Percentiles rank a stretch among this genome's conserved stretches.
Evolutionary conservation across 2,888 invertebrate species (phyloP).

Genomic region (Crossocerus cetratus): DNA sequence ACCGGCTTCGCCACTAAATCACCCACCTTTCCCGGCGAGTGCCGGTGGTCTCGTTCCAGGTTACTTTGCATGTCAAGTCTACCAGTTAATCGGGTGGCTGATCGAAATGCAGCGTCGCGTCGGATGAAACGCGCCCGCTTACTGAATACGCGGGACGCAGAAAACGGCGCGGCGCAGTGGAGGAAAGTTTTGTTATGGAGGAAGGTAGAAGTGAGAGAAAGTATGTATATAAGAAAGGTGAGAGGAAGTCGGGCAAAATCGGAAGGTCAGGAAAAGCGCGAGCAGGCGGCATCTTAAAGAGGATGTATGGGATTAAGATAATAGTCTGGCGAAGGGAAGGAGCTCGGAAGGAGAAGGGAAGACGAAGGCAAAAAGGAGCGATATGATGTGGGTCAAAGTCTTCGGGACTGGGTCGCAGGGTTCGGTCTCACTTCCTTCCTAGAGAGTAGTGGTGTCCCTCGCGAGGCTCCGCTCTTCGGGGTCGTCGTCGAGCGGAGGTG

Average conservation of each 20-base stretch:
- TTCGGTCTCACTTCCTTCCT: slow-evolving; percentile 59
- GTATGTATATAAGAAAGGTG: too few relatives aligned
- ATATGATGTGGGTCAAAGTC: slow-evolving; percentile 76
- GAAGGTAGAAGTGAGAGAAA: neutral
- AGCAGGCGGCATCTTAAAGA: slow-evolving; percentile 67
- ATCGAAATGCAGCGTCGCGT: too few relatives aligned
- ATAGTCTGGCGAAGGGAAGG: slow-evolving; percentile 72
- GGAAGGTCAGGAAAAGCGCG: slow-evolving; percentile 8
- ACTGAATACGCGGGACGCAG: neutral
- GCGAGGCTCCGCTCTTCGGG: slow-evolving; percentile 54
- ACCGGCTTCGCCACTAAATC: neutral
- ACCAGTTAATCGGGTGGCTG: neutral
- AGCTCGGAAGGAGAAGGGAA: slow-evolving; percentile 61
- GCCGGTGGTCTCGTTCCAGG: neutral
- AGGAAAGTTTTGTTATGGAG: neutral
- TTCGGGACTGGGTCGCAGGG: slow-evolving; percentile 72
- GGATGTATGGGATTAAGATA: slow-evolving; percentile 76
- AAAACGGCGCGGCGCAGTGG: neutral
- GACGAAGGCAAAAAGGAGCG: slow-evolving; percentile 73
- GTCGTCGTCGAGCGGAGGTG: slow-evolving; percentile 46
- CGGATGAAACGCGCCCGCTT: too few relatives aligned
- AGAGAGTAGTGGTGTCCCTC: slow-evolving; percentile 51
- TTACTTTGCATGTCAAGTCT: neutral
- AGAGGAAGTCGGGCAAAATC: neutral
- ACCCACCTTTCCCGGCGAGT: neutral